These are phyloP conservation scores for Eleutherodactylus coqui DNA, from an alignment of 2,797 vertebrate genomes.

Conservation along the genomic window DNA sequence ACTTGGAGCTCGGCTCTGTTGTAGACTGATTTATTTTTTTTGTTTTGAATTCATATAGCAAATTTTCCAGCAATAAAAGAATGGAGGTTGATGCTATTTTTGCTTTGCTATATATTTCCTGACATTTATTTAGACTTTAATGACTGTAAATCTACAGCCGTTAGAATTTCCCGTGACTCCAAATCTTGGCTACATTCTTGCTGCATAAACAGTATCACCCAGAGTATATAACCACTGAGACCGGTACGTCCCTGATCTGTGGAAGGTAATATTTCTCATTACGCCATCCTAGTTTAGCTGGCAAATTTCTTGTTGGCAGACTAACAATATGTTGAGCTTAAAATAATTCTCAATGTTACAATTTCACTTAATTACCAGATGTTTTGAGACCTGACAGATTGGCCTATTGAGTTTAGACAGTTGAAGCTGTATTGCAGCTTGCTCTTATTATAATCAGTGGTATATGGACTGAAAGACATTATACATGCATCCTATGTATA, in stretches of 20 bases:
- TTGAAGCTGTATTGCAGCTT: not conserved
- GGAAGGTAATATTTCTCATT: conserved; percentile 13
- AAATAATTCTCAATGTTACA: conserved; percentile 23
- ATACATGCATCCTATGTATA: not conserved
- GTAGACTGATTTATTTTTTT: not conserved
- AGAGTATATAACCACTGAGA: not conserved
- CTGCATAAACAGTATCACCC: conserved; percentile 20
- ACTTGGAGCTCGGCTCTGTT: not conserved
- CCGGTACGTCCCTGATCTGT: not conserved
- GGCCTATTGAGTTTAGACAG: not conserved
- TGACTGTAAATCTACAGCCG: conserved; percentile 1
- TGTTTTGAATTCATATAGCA: not conserved
- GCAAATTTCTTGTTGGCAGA: conserved; percentile 1
- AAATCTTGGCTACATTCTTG: conserved; percentile 18
- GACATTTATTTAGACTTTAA: conserved; percentile 26
- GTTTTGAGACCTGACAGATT: conserved; percentile 12
- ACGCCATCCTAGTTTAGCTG: not conserved
- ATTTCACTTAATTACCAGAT: conserved; percentile 24
- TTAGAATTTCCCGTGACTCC: not conserved
- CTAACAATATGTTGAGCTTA: conserved; percentile 3
- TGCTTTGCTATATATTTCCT: not conserved
- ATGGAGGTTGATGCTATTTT: not conserved
- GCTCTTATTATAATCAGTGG: not conserved
- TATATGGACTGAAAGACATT: not conserved
- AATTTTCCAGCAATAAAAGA: not conserved